Percentiles rank a stretch among this genome's conserved stretches.
Conservation (phyloP, 2,888 invertebrate genomes). For the Tinea semifulvella region DNA sequence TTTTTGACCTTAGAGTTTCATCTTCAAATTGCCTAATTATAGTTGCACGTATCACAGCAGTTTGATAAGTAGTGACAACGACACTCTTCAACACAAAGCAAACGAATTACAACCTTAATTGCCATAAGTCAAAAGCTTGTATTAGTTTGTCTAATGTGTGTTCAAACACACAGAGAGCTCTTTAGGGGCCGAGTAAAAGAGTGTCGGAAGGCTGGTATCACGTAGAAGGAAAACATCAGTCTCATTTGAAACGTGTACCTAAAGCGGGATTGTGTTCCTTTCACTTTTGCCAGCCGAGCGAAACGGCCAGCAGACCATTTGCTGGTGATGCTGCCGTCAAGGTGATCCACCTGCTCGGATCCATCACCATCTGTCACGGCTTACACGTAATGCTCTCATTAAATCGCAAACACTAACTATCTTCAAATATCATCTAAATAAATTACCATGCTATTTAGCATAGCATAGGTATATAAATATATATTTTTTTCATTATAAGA, state of each 20-base stretch:
- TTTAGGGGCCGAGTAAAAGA: too few relatives aligned
- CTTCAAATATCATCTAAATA: background rate
- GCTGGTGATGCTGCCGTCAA: conserved; percentile 30
- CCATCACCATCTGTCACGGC: conserved; percentile 25
- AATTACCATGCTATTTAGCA: too few relatives aligned
- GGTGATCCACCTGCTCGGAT: conserved; percentile 29
- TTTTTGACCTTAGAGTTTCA: conserved; percentile 8
- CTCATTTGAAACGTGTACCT: conserved; percentile 10
- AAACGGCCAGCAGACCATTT: conserved; percentile 28
- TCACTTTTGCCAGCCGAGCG: conserved; percentile 35
- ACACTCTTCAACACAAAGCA: too few relatives aligned
- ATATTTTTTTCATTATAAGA: too few relatives aligned
- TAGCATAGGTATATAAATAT: too few relatives aligned
- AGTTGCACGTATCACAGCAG: background rate
- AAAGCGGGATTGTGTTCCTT: conserved; percentile 24
- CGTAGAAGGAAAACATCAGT: conserved; percentile 2
- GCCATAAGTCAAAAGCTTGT: too few relatives aligned
- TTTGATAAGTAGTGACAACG: too few relatives aligned
- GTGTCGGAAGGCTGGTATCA: too few relatives aligned
- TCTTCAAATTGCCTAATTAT: conserved; percentile 10
- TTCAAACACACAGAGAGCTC: too few relatives aligned
- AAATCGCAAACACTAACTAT: background rate
- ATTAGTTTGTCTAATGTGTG: too few relatives aligned
- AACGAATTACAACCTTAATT: too few relatives aligned
- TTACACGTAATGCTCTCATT: background rate